Base-by-base conservation (phyloP, 2,797 vertebrate genomes). In the Gastrophryne carolinensis region DNA sequence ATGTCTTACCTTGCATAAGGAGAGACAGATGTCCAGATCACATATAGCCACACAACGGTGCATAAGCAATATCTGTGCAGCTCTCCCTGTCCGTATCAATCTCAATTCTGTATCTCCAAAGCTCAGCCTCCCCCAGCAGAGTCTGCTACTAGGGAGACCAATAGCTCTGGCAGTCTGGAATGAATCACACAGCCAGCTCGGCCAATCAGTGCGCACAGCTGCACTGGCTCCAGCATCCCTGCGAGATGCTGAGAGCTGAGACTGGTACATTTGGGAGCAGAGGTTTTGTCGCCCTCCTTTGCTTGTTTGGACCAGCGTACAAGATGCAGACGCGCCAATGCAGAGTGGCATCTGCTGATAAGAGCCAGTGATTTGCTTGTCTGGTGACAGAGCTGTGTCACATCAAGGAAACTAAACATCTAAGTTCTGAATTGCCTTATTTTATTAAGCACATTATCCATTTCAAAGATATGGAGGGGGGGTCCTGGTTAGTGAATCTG, bases 121-220 rank as follows among this genome's bases (percentile, higher is more conserved):
- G 32, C 60, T 50, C 61, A 49, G 12, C 75, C 75, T 71, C 67
- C 75, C 68, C 75, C 60, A 60, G 19, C 53, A 66, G 29, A 72
- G 61, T 24, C 75, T 72, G 61, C 75, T 49, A 64, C 75, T 72
- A 24, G 60, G 35, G 61, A 23, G 68, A 64, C 75, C 75, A 78
- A 78, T 78, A 21, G 68, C 39, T 47, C 32, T n/a, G 39, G 27
- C 3, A 49, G 50, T 32, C 60, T 71, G 67, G 58, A 39, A 47
- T 71, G 67, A 71, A 57, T 77, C 35, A 71, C 66, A 71, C 21
- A 63, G 65, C 37, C 27, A 17, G 27, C 52, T 9, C 13, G 41
- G 68, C 68, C 75, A 72, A 78, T 78, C 61, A 52, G 50, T 5
- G 57, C 34, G n/a, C 30, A 26, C 32, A 52, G 2, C 15, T 24